Evolutionary conservation across 2,113 vertebrate species (phyloP).

Genomic region (Bubo bubo): DNA sequence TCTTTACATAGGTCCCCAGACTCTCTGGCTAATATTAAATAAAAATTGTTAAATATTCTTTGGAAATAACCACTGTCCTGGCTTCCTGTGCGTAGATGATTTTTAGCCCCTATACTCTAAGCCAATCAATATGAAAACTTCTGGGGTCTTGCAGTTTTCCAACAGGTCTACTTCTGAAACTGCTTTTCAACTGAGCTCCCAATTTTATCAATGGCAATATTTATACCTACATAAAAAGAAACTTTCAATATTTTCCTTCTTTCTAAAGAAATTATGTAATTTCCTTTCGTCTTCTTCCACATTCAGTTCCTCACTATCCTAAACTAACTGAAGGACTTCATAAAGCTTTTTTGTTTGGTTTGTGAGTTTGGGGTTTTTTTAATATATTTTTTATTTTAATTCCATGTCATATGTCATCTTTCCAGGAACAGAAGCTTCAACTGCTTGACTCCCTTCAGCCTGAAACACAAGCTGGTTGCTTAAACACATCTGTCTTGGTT

Average conservation of each 20-base stretch:
- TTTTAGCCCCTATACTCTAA: not conserved
- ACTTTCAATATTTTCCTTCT: not conserved
- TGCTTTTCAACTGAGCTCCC: not conserved
- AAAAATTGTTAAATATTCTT: not conserved
- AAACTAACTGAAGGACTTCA: not conserved
- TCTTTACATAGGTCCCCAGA: not conserved
- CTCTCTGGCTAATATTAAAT: not conserved
- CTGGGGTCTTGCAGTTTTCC: not conserved
- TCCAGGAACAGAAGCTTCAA: not conserved
- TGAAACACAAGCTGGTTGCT: not conserved
- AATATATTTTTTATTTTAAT: not conserved
- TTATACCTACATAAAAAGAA: not conserved
- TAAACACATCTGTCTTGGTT: not conserved
- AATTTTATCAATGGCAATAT: not conserved
- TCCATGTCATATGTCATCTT: not conserved
- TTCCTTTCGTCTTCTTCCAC: not conserved
- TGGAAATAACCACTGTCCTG: not conserved
- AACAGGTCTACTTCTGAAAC: not conserved
- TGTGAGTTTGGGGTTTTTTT: not conserved
- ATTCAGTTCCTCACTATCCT: not conserved
- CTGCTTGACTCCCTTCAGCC: not conserved
- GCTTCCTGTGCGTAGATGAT: not conserved
- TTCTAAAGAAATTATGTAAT: not conserved
- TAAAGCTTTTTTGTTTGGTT: not conserved
- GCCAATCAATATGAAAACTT: not conserved